These are phyloP conservation scores for Harmothoe impar DNA, from an alignment of 2,888 invertebrate genomes.

Conservation along the genomic window DNA sequence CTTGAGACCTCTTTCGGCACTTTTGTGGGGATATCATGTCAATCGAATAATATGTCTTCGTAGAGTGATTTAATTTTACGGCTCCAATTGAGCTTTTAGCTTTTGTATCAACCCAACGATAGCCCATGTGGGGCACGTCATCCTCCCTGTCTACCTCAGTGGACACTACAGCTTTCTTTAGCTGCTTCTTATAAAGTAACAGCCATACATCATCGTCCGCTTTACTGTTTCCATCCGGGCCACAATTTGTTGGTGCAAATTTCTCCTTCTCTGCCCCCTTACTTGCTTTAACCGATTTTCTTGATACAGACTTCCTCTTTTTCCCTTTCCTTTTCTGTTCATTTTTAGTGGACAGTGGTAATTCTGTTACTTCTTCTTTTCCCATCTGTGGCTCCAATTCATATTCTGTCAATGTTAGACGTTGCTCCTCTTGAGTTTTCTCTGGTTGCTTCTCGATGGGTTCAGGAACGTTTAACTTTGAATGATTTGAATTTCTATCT, in stretches of 20 bases:
- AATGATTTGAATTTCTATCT: not conserved
- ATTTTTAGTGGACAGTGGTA: not conserved
- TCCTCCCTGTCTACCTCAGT: not conserved
- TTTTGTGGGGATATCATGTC: slow-evolving; percentile 10
- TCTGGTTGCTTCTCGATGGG: not conserved
- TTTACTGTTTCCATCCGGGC: slow-evolving; percentile 41
- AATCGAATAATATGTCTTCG: too few species aligned
- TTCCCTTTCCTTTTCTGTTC: not conserved
- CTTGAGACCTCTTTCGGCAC: not conserved
- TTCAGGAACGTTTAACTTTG: not conserved
- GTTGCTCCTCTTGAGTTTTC: not conserved
- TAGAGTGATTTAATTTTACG: slow-evolving; percentile 2
- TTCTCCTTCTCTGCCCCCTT: not conserved
- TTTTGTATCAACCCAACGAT: not conserved
- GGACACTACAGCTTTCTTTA: not conserved
- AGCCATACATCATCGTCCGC: slow-evolving; percentile 58
- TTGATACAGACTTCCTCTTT: not conserved
- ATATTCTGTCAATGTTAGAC: not conserved
- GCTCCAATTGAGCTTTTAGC: not conserved
- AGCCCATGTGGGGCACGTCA: not conserved
- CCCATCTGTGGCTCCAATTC: not conserved
- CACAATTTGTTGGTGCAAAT: slow-evolving; percentile 12
- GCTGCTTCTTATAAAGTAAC: not conserved
- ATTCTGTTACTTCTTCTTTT: not conserved
- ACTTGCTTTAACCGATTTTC: not conserved